These are phyloP conservation scores for Pocillopora meandrina DNA, from an alignment of 92 coral and sea anemone species.

Conservation along the genomic window DNA sequence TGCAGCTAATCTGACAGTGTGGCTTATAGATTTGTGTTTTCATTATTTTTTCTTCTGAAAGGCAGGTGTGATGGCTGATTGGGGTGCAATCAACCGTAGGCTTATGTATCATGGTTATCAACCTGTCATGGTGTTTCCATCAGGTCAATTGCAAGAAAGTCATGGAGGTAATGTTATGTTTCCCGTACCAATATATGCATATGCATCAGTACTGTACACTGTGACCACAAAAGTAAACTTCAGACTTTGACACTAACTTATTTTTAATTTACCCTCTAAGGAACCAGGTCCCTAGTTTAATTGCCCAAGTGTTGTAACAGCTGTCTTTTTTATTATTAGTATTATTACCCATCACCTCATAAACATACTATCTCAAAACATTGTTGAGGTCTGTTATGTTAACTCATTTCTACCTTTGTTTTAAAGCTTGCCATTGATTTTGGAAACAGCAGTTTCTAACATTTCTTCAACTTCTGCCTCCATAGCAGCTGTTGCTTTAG, in stretches of 20 bases:
- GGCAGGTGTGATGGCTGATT: slow-evolving; percentile 86
- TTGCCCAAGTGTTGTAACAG: no score
- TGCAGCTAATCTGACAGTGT: neutral
- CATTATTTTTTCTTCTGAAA: slow-evolving; percentile 3
- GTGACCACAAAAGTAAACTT: no score
- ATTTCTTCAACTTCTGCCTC: neutral
- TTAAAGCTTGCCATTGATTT: neutral
- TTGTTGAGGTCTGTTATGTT: no score
- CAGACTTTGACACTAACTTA: no score
- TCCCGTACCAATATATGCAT: neutral
- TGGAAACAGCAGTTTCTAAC: neutral
- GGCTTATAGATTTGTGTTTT: no score
- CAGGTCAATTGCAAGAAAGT: slow-evolving; percentile 56
- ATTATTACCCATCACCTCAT: no score
- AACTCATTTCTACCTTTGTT: neutral
- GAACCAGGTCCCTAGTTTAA: no score
- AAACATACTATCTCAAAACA: no score
- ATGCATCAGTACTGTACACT: no score
- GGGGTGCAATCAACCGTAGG: slow-evolving; percentile 87
- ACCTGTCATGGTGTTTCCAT: slow-evolving; percentile 87
- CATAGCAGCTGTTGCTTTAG: slow-evolving; percentile 82
- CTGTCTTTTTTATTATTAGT: no score
- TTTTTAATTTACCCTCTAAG: no score
- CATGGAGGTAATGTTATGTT: slow-evolving; percentile 36
- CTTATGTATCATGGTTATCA: slow-evolving; percentile 95